A percentile compares a stretch with the other conserved stretches of the same genome.
Conservation (phyloP, 2,113 vertebrate genomes). For the Clinocottus analis region DNA sequence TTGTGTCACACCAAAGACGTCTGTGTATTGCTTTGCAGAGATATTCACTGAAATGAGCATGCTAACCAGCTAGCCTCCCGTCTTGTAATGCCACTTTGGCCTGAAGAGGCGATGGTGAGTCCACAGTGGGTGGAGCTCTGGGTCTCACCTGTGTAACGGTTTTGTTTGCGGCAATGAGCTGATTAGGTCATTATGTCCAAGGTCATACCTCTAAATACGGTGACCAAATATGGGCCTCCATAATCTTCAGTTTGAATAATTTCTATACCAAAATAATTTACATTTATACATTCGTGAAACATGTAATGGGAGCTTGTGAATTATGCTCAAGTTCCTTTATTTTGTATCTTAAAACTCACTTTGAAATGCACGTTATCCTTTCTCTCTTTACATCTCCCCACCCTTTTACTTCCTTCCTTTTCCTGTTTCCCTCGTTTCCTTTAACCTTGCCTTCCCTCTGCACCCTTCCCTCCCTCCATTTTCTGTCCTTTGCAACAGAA, state of each 20-base stretch:
- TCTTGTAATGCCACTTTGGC: too few species aligned
- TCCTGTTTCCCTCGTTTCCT: neutral
- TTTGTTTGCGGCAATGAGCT: neutral
- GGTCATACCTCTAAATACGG: too few species aligned
- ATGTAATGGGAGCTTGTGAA: neutral
- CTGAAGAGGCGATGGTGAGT: too few species aligned
- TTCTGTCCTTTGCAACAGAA: neutral
- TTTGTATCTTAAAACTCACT: neutral
- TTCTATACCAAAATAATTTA: neutral
- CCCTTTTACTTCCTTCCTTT: neutral
- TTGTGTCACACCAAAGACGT: too few species aligned
- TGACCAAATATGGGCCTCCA: neutral
- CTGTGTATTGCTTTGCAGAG: too few species aligned
- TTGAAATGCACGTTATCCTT: neutral
- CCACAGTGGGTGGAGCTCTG: too few species aligned
- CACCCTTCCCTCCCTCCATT: neutral
- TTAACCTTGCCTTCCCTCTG: neutral
- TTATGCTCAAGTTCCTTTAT: neutral
- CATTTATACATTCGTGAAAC: neutral
- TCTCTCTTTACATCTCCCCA: too few species aligned
- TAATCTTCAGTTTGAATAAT: neutral
- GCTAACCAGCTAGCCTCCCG: too few species aligned
- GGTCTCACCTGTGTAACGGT: too few species aligned
- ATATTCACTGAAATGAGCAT: too few species aligned
- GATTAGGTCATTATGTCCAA: neutral